Conservation (phyloP, 1,140 invertebrate genomes). For the Leptoteleia sp. region DNA sequence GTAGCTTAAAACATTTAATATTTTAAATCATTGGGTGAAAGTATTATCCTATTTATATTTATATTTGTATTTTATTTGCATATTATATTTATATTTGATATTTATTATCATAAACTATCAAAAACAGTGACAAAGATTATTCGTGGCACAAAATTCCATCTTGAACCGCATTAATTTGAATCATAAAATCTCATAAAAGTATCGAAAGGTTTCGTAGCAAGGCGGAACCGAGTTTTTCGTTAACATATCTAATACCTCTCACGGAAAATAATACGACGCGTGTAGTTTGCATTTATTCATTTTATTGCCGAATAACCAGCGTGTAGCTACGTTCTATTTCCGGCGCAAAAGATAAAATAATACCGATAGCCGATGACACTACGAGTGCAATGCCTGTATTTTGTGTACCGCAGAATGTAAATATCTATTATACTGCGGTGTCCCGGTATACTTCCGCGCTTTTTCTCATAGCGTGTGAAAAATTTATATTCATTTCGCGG, state of each 20-base stretch:
- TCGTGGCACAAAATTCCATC: no score
- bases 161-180: no score
- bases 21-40: no score
- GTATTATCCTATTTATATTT: no score
- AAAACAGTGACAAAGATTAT: no score
- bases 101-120: no score
- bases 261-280: slow-evolving; percentile 61
- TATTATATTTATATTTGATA: no score
- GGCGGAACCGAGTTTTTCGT: slow-evolving; percentile 25
- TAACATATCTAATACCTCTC: slow-evolving; percentile 33
- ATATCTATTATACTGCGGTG: slow-evolving; percentile 74
- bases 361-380: slow-evolving; percentile 72
- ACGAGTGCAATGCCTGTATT: slow-evolving; percentile 60
- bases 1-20: no score
- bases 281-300: slow-evolving; percentile 64
- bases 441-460: slow-evolving; percentile 63
- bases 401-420: slow-evolving; percentile 76
- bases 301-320: slow-evolving; percentile 47
- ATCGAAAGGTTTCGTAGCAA: slow-evolving; percentile 7
- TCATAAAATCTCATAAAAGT: slow-evolving; percentile 23
- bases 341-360: slow-evolving; percentile 72
- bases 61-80: no score
- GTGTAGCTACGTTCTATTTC: slow-evolving; percentile 66
- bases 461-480: slow-evolving; percentile 57
- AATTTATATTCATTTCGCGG: slow-evolving; percentile 69